Conservation (phyloP, 2,888 invertebrate genomes). For the Drosophila formosana region DNA sequence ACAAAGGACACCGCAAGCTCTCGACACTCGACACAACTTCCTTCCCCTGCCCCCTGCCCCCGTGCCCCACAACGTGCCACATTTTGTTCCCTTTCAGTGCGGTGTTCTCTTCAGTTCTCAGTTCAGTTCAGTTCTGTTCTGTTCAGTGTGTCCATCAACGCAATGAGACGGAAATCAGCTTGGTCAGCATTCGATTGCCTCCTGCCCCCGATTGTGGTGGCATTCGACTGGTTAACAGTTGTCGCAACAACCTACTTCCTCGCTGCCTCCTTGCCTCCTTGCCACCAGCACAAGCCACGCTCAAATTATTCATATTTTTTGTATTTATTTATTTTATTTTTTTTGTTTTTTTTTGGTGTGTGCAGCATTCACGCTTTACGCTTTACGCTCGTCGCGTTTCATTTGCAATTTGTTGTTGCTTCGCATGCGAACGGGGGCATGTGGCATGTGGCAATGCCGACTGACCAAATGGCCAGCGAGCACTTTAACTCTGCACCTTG, state of each 20-base stretch:
- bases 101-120: not conserved
- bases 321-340: not conserved
- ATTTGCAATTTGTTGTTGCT: conserved; percentile 48
- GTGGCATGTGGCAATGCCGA: not conserved
- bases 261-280: not conserved
- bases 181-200: conserved; percentile 43
- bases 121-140: not conserved
- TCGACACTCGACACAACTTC: not conserved
- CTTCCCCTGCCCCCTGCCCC: too few species aligned
- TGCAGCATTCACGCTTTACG: conserved; percentile 41
- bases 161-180: conserved; percentile 50
- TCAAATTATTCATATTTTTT: conserved; percentile 57
- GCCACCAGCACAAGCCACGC: conserved; percentile 2
- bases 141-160: conserved; percentile 22
- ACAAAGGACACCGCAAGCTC: conserved; percentile 10
- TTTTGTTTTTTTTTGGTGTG: not conserved
- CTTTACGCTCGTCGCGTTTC: conserved; percentile 37
- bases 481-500: conserved; percentile 27
- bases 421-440: conserved; percentile 7
- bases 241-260: not conserved
- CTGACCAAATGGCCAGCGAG: conserved; percentile 34
- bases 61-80: not conserved
- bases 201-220: not conserved
- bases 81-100: not conserved
- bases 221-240: conserved; percentile 5